These are phyloP conservation scores for Cosmia trapezina DNA, from an alignment of 2,888 invertebrate species.

Conservation along the genomic window DNA sequence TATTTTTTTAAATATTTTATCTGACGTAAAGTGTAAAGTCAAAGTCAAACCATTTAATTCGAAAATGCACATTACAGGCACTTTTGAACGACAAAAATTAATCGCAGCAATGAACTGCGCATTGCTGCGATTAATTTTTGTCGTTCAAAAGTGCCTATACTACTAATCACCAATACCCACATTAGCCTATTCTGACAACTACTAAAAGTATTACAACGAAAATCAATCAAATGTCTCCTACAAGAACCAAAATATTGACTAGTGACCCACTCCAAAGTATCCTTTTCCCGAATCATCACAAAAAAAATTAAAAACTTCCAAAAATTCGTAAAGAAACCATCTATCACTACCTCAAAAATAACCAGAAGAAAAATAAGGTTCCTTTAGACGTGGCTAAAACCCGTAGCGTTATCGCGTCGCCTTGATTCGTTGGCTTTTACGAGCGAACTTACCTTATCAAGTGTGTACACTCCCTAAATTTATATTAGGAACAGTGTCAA, in stretches of 20 bases:
- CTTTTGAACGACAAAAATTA: too few relatives aligned
- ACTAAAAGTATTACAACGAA: too few relatives aligned
- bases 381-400: slow-evolving; percentile 51
- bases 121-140: too few relatives aligned
- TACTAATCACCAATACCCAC: too few relatives aligned
- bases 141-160: too few relatives aligned
- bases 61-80: too few relatives aligned
- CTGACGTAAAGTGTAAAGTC: background rate
- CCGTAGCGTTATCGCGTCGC: slow-evolving; percentile 58
- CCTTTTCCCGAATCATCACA: slow-evolving; percentile 9
- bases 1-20: background rate
- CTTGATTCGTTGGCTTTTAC: slow-evolving; percentile 68
- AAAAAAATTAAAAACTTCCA: slow-evolving; percentile 1
- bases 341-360: slow-evolving; percentile 55
- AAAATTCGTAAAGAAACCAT: slow-evolving; percentile 38
- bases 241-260: background rate
- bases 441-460: slow-evolving; percentile 65
- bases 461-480: slow-evolving; percentile 68
- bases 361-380: slow-evolving; percentile 53
- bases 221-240: too few relatives aligned
- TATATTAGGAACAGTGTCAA: slow-evolving; percentile 79
- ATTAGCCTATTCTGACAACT: background rate
- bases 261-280: background rate
- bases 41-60: too few relatives aligned
- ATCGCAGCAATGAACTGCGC: too few relatives aligned